Conservation (phyloP, 2,888 invertebrate genomes). For the Amphipoea oculea region DNA sequence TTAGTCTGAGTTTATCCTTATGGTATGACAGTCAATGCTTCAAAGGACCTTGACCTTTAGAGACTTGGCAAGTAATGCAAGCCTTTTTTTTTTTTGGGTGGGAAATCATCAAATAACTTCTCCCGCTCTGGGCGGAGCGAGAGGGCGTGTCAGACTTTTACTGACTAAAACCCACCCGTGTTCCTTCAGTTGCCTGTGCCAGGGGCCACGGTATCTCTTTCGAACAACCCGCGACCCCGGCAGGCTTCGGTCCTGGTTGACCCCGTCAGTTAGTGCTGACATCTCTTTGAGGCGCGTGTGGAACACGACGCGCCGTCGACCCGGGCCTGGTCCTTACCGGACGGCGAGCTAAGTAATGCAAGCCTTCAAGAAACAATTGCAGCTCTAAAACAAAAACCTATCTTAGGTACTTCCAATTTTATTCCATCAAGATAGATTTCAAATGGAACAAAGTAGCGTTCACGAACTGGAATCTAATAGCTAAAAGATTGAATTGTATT, state of each 20-base stretch:
- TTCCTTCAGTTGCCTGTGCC: too few species aligned
- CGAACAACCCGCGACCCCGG: too few species aligned
- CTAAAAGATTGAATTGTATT: slow-evolving; percentile 33
- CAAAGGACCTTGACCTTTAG: slow-evolving; percentile 17
- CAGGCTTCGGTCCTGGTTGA: too few species aligned
- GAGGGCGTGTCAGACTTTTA: too few species aligned
- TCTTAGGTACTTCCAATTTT: neutral
- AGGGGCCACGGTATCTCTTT: too few species aligned
- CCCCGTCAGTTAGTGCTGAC: too few species aligned
- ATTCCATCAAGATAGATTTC: slow-evolving; percentile 4
- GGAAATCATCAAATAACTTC: too few species aligned
- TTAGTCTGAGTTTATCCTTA: slow-evolving; percentile 24
- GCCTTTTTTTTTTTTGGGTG: neutral
- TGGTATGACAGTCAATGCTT: neutral
- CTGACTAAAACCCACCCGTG: too few species aligned
- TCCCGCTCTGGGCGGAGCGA: too few species aligned
- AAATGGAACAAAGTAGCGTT: slow-evolving; percentile 41
- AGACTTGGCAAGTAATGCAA: slow-evolving; percentile 14
- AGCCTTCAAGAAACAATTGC: slow-evolving; percentile 8
- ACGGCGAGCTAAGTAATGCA: neutral
- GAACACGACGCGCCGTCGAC: too few species aligned
- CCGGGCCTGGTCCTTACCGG: too few species aligned
- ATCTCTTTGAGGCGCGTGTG: too few species aligned
- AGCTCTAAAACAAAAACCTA: neutral
- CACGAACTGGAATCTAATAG: slow-evolving; percentile 32